Base-by-base conservation (phyloP, 2,888 invertebrate species). In the Enoplolaimus lenunculus region DNA sequence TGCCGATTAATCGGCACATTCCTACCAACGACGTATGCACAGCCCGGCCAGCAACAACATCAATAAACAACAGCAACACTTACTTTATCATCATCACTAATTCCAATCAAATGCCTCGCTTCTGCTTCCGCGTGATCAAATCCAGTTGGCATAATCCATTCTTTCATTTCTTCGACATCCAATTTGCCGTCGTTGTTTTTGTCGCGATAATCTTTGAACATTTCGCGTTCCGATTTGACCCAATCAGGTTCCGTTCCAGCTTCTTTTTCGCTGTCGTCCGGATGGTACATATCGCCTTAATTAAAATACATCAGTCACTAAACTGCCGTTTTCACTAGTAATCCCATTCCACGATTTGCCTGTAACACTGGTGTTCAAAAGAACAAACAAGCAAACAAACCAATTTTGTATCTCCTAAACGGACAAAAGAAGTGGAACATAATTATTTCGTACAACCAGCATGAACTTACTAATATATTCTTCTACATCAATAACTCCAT, bases 81-180 rank as follows among this genome's bases (percentile, higher is more conserved):
- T 77, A 84, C 84, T 80, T 89, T 88, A 83, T 98, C 90, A 0
- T 86, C 84, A 82, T 98, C 98, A 0, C 94, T 90, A 81, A 95
- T 93, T 82, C 89, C 91, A 74, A 98, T 88, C 66, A 98, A 86
- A 84, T 98, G 98, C 72, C 90, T 88, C 3, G 95, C 89, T 83
- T 98, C 98, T 0, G 94, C 93, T 79, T 91, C 91, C 0, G 94
- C 91, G 83, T 95, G 94, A 84, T 98, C 95, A 82, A 93, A 98
- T 82, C 94, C 93, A 0, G 89, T 87, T 0, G 97, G 97, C 72
- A 91, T 87, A 75, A 98, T 92, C 95, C 97, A 97, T 69, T 88
- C 87, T 76, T 88, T 88, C 33, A 87, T 85, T 83, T 98, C 97
- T 64, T 87, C 87, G 71, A 86, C 85, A 79, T 93, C 90, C 86